Evolutionary conservation across 2,113 vertebrate species (phyloP), one percentile per base, ranked within the genome.

Genomic region (Sprattus sprattus): DNA sequence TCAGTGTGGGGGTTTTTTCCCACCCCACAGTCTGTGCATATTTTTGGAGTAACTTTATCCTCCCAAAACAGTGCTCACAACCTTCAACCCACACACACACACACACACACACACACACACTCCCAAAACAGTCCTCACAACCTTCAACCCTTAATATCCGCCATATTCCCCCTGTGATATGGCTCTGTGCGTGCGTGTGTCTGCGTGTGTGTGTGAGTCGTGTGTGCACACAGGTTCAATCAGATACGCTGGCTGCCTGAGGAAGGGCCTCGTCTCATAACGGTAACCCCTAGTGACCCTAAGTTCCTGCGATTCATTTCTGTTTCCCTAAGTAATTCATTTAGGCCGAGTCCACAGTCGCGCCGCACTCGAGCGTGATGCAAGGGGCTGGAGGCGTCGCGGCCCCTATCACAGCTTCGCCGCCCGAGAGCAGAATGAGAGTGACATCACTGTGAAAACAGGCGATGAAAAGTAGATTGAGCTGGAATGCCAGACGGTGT

Each of bases 111-210:
- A n/a, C n/a, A n/a, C n/a, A n/a, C n/a, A n/a, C n/a, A n/a, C 89
- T 85, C 75, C 57, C 82, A 90, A 92, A 92, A 93, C 91, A 93
- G 93, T 92, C 88, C 83, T 16, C 71, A 85, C 83, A 87, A 92
- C 92, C 47, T 81, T 78, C 91, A 91, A 91, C 93, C 92, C 91
- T 92, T 92, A 94, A 94, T 94, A 94, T 94, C 93, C 93, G 92
- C 90, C 32, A 15, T 71, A 32, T 71, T 32, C 64, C 64, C 52
- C 11, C 64, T 32, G n/a, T 28, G 64, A 32, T 25, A 11, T 6
- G 20, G 60, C 60, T 64, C 1, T 64, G 60, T n/a, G 60, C n/a
- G 60, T 57, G 54, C 13, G 10, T 57, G 10, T 57, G 10, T 57
- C 0, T 57, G 54, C 13, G 54, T 57, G 54, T 57, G 54, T 25